These are phyloP conservation scores for Charadrius vociferus DNA, from an alignment of 2,113 vertebrate genomes.

Conservation along the genomic window DNA sequence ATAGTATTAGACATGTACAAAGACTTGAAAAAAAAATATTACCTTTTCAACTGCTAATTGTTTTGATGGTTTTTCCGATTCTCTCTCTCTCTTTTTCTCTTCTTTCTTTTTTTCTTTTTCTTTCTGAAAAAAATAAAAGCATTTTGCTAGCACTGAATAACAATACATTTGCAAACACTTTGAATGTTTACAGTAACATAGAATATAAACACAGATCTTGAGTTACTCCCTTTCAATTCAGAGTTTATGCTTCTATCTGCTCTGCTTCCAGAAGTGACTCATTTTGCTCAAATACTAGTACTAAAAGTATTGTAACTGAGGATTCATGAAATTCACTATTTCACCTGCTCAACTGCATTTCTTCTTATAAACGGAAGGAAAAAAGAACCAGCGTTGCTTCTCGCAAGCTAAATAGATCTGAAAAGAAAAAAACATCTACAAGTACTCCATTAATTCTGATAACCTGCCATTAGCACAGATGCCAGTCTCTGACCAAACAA, in stretches of 20 bases:
- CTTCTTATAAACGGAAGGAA: background rate
- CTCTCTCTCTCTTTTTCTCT: constrained; percentile 86
- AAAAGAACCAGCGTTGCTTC: background rate
- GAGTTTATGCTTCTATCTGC: background rate
- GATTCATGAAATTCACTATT: background rate
- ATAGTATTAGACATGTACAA: too few species aligned
- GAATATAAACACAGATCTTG: background rate
- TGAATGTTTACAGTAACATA: background rate
- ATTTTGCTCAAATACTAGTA: background rate
- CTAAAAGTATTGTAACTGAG: background rate
- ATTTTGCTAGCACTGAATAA: background rate
- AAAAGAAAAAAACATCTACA: background rate
- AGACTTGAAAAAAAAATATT: background rate
- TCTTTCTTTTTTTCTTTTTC: constrained; percentile 91
- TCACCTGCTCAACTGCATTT: background rate
- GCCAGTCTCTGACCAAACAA: background rate
- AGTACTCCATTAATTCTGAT: background rate
- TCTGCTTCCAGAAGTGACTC: background rate
- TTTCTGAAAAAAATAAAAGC: constrained; percentile 75
- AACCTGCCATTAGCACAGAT: background rate
- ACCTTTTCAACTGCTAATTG: constrained; percentile 78
- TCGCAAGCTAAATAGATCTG: background rate
- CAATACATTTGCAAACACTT: background rate
- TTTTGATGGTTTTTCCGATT: constrained; percentile 82
- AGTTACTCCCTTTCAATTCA: background rate